A percentile compares a stretch with the other conserved stretches of the same genome.
Conservation (phyloP, 2,888 invertebrate genomes). For the Alcis repandata region DNA sequence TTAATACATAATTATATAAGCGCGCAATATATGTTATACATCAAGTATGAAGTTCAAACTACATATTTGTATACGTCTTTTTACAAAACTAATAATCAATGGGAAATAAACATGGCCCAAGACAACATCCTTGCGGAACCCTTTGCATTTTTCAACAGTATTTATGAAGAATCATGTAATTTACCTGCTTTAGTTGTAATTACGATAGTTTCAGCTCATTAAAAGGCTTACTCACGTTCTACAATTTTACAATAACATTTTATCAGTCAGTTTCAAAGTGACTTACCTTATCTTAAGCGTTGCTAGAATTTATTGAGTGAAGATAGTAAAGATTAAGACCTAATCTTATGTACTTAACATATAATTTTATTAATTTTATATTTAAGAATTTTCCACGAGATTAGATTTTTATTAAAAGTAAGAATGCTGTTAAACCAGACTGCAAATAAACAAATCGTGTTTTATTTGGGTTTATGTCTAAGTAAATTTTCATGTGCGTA, state of each 20-base stretch:
- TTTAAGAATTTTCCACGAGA: slow-evolving; percentile 33
- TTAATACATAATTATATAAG: too few relatives aligned
- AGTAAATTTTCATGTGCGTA: too few relatives aligned
- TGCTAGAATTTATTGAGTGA: slow-evolving; percentile 33
- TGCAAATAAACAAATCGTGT: too few relatives aligned
- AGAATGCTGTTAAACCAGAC: too few relatives aligned
- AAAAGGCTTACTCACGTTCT: not conserved
- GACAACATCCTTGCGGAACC: slow-evolving; percentile 5
- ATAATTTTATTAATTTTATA: slow-evolving; percentile 29
- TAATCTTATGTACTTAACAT: slow-evolving; percentile 32
- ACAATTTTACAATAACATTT: slow-evolving; percentile 11
- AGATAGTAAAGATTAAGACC: slow-evolving; percentile 36
- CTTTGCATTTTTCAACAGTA: not conserved
- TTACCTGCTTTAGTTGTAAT: not conserved
- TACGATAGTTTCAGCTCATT: not conserved
- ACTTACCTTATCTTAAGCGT: slow-evolving; percentile 40
- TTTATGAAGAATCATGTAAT: not conserved
- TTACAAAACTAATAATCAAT: not conserved
- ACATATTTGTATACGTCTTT: too few relatives aligned
- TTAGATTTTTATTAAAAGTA: not conserved
- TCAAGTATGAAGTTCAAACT: too few relatives aligned
- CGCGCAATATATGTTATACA: too few relatives aligned
- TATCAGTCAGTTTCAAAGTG: slow-evolving; percentile 36
- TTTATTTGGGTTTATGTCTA: too few relatives aligned
- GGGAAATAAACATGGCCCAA: slow-evolving; percentile 1